Percentiles rank a stretch among this genome's conserved stretches.
Evolutionary conservation across 2,113 vertebrate species (phyloP).

Genomic region (Casuarius casuarius): DNA sequence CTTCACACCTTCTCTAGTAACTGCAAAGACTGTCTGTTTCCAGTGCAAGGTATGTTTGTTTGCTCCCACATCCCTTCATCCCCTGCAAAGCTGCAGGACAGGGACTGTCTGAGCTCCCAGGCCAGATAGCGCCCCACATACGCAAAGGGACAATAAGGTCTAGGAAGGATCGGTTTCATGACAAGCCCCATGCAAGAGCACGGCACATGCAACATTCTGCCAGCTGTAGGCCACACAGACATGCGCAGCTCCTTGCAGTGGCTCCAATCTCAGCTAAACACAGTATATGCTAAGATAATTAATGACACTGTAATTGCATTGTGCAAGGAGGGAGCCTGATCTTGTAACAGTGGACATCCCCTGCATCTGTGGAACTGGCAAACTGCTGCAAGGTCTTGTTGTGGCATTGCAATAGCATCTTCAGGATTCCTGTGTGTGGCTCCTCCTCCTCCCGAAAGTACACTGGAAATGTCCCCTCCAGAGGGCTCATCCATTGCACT

Average conservation of each 20-base stretch:
- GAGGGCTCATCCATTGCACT: background rate
- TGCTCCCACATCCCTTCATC: background rate
- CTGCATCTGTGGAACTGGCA: background rate
- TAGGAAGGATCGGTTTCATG: background rate
- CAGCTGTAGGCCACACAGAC: background rate
- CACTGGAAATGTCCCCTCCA: background rate
- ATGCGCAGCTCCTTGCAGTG: background rate
- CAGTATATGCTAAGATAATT: background rate
- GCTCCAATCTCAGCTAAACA: background rate
- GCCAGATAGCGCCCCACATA: background rate
- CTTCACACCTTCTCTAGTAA: conserved; percentile 2
- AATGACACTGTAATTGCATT: background rate
- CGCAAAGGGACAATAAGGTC: background rate
- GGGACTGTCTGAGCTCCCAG: background rate
- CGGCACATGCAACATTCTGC: background rate
- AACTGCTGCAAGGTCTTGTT: background rate
- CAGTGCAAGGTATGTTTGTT: background rate
- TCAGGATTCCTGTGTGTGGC: background rate
- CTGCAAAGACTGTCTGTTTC: background rate
- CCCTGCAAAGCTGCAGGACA: fast-evolving
- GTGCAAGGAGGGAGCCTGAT: background rate
- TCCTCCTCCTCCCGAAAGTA: background rate
- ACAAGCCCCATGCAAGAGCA: background rate
- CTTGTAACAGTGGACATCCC: background rate
- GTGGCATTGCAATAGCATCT: background rate